phyloP scores from a whole-genome alignment of 1,140 invertebrate genomes.

The Reticulitermes speratus region DNA sequence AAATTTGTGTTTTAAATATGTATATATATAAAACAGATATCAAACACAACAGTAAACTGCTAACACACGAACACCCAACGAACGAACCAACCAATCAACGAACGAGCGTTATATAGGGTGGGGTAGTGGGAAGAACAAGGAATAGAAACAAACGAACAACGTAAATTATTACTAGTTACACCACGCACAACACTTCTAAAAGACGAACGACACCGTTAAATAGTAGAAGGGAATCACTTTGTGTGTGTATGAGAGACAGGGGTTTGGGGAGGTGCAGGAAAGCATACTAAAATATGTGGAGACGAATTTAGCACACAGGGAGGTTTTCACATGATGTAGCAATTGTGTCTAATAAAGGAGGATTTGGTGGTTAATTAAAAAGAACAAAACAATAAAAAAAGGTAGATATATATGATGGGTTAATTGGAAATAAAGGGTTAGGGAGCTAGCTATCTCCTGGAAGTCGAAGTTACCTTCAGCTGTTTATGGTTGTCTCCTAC shows the following conservation, averaged over 20 bases:
- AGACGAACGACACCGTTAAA: conserved; percentile 31
- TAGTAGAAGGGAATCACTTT: neutral
- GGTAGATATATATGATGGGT: conserved; percentile 18
- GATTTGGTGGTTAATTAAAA: neutral
- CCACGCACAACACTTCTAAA: conserved; percentile 33
- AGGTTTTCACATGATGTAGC: neutral
- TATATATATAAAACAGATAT: neutral
- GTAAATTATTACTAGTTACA: conserved; percentile 21
- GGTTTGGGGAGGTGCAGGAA: neutral
- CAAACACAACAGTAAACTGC: neutral
- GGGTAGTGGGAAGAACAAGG: neutral
- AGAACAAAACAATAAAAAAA: neutral
- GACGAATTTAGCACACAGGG: no score
- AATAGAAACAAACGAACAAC: conserved; percentile 23
- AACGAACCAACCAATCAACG: conserved; percentile 20
- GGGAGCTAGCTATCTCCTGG: conserved; percentile 59
- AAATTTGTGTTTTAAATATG: neutral
- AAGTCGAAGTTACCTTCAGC: conserved; percentile 60
- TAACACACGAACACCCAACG: conserved; percentile 23
- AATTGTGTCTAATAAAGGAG: neutral
- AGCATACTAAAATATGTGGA: no score
- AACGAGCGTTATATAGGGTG: neutral
- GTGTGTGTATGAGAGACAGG: neutral
- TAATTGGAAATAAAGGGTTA: conserved; percentile 32
- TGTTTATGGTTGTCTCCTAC: conserved; percentile 58